Evolutionary conservation across 2,888 invertebrate species (phyloP).

Genomic region (Kryphioiulus occultus): DNA sequence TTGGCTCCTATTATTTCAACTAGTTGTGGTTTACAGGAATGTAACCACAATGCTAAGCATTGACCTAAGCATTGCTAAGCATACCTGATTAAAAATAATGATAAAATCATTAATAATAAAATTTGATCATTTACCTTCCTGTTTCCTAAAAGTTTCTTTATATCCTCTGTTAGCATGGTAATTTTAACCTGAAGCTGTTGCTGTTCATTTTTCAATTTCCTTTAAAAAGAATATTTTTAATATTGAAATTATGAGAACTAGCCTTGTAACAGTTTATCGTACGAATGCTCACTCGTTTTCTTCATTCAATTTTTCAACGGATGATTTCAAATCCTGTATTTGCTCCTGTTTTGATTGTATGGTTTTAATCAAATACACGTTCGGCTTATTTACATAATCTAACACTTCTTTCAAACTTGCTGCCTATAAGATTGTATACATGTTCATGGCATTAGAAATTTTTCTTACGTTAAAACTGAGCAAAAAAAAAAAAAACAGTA

Average conservation of each 20-base stretch:
- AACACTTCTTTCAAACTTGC: conserved; percentile 49
- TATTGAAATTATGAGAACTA: not conserved
- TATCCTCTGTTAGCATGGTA: conserved; percentile 47
- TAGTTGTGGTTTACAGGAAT: too few species aligned
- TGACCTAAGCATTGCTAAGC: too few species aligned
- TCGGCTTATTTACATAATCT: conserved; percentile 48
- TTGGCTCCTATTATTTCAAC: too few species aligned
- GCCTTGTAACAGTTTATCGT: not conserved
- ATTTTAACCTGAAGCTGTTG: conserved; percentile 37
- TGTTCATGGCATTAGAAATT: not conserved
- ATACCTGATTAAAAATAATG: too few species aligned
- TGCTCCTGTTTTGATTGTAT: conserved; percentile 46
- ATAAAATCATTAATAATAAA: too few species aligned
- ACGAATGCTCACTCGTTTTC: conserved; percentile 41
- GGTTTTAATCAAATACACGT: conserved; percentile 49
- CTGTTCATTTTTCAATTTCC: conserved; percentile 47
- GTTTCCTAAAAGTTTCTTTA: conserved; percentile 48
- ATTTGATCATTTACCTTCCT: conserved; percentile 47
- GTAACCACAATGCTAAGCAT: too few species aligned
- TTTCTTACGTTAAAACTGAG: not conserved
- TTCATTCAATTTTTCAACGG: conserved; percentile 28
- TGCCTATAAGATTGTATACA: conserved; percentile 29
- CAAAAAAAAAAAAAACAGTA: not conserved
- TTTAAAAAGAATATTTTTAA: conserved; percentile 7
- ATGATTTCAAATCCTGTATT: conserved; percentile 43